Percentiles rank a stretch among this genome's conserved stretches.
Conservation (phyloP, 2,888 invertebrate species). For the Cotesia congregata region DNA sequence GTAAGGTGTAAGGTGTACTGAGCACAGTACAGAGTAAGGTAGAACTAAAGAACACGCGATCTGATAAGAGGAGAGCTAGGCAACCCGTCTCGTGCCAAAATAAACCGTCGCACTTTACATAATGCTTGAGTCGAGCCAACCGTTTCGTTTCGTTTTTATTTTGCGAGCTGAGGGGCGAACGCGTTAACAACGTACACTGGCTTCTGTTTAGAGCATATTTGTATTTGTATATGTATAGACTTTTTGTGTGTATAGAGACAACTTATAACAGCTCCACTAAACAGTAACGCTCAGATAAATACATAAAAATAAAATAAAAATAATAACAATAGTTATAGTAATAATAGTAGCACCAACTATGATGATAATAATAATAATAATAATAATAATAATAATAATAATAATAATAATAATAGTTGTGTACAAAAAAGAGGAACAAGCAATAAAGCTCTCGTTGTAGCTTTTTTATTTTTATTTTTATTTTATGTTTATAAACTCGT, state of each 20-base stretch:
- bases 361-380: too few species aligned
- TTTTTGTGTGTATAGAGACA: neutral
- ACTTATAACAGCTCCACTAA: neutral
- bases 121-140: slow-evolving; percentile 59
- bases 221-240: neutral
- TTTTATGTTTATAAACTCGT: neutral
- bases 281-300: neutral
- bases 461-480: neutral
- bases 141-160: slow-evolving; percentile 12
- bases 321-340: slow-evolving; percentile 6
- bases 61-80: slow-evolving; percentile 59
- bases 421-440: neutral
- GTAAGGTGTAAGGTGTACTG: slow-evolving; percentile 9
- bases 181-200: slow-evolving; percentile 27
- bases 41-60: slow-evolving; percentile 64
- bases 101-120: slow-evolving; percentile 68
- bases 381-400: too few species aligned
- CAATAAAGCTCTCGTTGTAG: neutral
- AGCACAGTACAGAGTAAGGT: neutral
- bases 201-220: slow-evolving; percentile 35
- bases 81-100: slow-evolving; percentile 60
- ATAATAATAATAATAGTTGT: too few species aligned
- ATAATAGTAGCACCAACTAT: too few species aligned
- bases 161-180: slow-evolving; percentile 33
- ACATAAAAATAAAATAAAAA: slow-evolving; percentile 13